phyloP scores from a whole-genome alignment of 2,113 vertebrate genomes.

The Astur gentilis region DNA sequence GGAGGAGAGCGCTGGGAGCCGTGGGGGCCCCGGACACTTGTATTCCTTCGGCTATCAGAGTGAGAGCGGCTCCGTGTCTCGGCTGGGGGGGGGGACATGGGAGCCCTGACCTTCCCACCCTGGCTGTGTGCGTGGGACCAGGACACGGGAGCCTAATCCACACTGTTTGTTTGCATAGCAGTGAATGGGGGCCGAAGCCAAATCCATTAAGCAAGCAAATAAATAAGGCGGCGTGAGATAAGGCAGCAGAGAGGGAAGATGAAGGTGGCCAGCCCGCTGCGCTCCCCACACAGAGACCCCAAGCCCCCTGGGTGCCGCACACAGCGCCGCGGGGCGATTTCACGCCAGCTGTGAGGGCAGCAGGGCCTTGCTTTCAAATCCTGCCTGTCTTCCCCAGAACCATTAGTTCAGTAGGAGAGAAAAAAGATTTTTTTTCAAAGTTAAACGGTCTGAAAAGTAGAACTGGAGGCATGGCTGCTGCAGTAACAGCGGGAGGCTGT shows the following conservation, averaged over 20 bases:
- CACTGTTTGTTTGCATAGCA: background rate
- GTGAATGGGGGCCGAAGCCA: background rate
- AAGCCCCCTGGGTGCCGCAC: background rate
- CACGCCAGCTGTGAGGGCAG: background rate
- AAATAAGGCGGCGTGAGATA: background rate
- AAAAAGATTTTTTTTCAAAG: background rate
- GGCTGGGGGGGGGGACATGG: accelerated
- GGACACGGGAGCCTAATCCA: background rate
- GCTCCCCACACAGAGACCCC: background rate
- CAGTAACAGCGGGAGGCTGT: background rate
- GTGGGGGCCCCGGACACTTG: accelerated
- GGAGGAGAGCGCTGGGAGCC: background rate
- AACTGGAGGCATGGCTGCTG: background rate
- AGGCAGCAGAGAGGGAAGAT: background rate
- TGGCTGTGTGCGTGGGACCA: background rate
- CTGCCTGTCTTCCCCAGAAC: background rate
- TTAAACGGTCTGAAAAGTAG: background rate
- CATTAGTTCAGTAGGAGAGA: accelerated
- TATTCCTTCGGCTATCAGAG: background rate
- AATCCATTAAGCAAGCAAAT: background rate
- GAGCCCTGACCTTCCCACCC: background rate
- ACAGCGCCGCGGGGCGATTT: background rate
- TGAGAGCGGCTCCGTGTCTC: background rate
- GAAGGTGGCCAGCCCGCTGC: background rate
- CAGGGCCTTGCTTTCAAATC: background rate